These are phyloP conservation scores for Gymnosoma rotundatum DNA, from an alignment of 2,888 invertebrate genomes.

Conservation along the genomic window DNA sequence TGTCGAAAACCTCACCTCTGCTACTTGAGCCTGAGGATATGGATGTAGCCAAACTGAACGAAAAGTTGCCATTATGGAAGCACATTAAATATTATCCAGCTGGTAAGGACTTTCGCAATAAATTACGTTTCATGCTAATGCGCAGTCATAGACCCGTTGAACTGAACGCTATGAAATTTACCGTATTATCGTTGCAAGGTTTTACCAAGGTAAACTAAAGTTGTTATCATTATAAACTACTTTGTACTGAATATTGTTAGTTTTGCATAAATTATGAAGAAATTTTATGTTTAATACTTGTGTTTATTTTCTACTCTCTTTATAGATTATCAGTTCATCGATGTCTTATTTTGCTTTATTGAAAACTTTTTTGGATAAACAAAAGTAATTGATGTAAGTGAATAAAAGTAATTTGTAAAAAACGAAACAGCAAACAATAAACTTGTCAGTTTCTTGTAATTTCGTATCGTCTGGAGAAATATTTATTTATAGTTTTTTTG, in stretches of 20 bases:
- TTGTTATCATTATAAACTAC: neutral
- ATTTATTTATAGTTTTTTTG: too few relatives aligned
- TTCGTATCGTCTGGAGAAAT: too few relatives aligned
- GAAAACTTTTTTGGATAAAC: constrained; percentile 69
- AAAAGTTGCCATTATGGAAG: constrained; percentile 50
- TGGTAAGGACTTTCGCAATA: constrained; percentile 69
- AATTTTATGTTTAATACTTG: neutral
- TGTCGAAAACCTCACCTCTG: constrained; percentile 51
- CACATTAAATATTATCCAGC: constrained; percentile 64
- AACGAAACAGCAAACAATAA: too few relatives aligned
- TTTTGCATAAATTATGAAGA: constrained; percentile 16
- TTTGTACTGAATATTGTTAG: neutral
- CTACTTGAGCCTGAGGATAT: constrained; percentile 28
- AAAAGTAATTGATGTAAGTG: constrained; percentile 1
- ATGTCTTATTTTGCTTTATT: constrained; percentile 76
- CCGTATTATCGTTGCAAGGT: constrained; percentile 73
- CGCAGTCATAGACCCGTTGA: constrained; percentile 73
- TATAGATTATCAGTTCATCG: constrained; percentile 75
- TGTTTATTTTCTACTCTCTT: constrained; percentile 16
- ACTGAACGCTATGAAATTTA: constrained; percentile 75
- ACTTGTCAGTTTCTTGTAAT: too few relatives aligned
- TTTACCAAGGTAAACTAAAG: constrained; percentile 11
- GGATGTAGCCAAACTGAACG: constrained; percentile 24
- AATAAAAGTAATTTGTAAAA: too few relatives aligned
- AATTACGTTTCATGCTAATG: constrained; percentile 73